Base-by-base conservation (phyloP, 2,797 vertebrate genomes). In the Sebastes kiyomatsui region DNA sequence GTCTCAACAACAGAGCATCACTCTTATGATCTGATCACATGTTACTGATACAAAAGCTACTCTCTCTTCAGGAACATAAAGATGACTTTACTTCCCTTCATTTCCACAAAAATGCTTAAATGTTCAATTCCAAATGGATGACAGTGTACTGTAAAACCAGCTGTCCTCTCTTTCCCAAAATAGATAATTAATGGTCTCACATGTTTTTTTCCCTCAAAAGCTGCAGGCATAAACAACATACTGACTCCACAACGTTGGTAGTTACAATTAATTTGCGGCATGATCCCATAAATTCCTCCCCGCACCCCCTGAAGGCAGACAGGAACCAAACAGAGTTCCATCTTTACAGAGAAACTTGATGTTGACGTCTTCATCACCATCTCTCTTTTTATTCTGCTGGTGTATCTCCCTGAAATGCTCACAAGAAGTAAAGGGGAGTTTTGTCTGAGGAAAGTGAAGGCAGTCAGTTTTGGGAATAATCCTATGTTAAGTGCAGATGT, bases 401-500 rank as follows among this genome's bases (percentile, higher is more conserved):
- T 49, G 12, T 18, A 22, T 56, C 11, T 16, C 25, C 12, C 25
- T 38, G 18, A 55, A 59, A 27, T 22, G 23, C 32, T 28, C 11
- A 22, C 14, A 55, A 33, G 27, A 72, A 32, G 30, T 18, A 33
- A 55, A 60, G 13, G 13, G 13, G 32, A 0, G 32, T 58, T 33
- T 23, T 38, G 12, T 76, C 28, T 38, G 8, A 23, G 62, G 67
- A 52, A 86, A 82, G 72, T 38, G 67, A 67, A 79, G 85, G 83
- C 55, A 69, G 75, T 83, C 67, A 77, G 65, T 90, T 90, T 89
- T 86, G 89, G 81, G 91, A 92, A 90, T 84, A 91, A 84, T 94
- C 83, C 87, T 83, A 87, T 88, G 79, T 84, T 83, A 75, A 91
- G 81, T 89, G 88, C 89, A 88, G 88, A 93, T 88, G 89, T 94